Conservation (phyloP, 2,797 vertebrate genomes). For the Lithobates pipiens region DNA sequence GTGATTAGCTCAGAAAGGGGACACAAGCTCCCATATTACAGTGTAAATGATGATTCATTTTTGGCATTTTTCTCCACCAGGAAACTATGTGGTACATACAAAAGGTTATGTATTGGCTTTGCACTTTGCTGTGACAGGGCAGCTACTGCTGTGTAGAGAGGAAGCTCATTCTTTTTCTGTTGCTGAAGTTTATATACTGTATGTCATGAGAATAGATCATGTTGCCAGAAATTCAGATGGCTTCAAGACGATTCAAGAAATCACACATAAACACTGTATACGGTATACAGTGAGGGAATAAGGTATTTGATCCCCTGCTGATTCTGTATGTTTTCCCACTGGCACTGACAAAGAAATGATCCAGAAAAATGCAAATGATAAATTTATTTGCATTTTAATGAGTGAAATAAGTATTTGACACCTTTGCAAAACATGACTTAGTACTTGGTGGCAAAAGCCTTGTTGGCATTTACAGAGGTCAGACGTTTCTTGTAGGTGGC, state of each 20-base stretch:
- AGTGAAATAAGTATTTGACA: too few relatives aligned
- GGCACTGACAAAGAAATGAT: too few relatives aligned
- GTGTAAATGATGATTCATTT: conserved; percentile 39
- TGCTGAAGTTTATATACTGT: neutral
- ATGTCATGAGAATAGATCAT: neutral
- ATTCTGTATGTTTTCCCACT: too few relatives aligned
- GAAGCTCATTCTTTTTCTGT: neutral
- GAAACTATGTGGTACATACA: conserved; percentile 33
- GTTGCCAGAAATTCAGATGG: neutral
- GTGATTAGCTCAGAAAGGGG: conserved; percentile 47
- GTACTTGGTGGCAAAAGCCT: too few relatives aligned
- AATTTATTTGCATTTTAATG: too few relatives aligned
- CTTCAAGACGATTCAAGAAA: neutral
- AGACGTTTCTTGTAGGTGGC: too few relatives aligned
- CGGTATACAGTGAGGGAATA: too few relatives aligned
- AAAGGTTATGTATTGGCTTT: conserved; percentile 46
- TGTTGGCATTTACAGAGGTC: too few relatives aligned
- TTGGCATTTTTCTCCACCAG: conserved; percentile 53
- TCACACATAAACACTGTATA: neutral
- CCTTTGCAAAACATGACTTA: too few relatives aligned
- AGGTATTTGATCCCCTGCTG: too few relatives aligned
- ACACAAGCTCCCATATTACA: conserved; percentile 34
- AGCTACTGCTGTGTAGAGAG: neutral
- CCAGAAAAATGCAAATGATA: too few relatives aligned
- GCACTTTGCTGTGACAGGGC: conserved; percentile 2